Evolutionary conservation across 1,140 invertebrate genomes (phyloP).

Genomic region (Vanessa tameamea): DNA sequence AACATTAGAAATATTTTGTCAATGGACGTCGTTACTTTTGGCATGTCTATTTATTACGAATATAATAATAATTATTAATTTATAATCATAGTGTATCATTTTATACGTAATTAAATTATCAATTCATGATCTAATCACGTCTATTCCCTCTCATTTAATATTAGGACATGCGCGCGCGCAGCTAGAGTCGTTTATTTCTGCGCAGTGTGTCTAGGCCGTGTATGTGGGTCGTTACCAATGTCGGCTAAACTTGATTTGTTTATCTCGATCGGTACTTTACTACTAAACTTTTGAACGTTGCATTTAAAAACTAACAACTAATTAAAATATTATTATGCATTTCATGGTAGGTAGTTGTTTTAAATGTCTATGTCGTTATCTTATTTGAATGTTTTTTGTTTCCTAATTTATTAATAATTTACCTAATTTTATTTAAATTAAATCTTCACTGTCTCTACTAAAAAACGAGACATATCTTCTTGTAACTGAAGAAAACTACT

Average conservation of each 20-base stretch:
- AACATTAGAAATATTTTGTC: neutral
- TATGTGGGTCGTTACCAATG: constrained; percentile 12
- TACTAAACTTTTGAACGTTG: neutral
- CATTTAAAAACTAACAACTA: too few relatives aligned
- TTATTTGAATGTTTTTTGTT: neutral
- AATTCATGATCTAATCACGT: neutral
- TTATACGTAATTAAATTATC: neutral
- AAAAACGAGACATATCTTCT: too few relatives aligned
- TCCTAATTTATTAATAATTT: too few relatives aligned
- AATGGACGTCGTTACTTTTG: neutral
- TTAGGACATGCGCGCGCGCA: constrained; percentile 1
- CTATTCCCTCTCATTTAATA: neutral
- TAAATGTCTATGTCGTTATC: too few relatives aligned
- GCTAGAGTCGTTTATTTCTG: neutral
- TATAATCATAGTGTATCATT: neutral
- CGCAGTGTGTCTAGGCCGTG: constrained; percentile 9
- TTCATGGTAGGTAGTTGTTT: too few relatives aligned
- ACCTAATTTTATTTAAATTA: too few relatives aligned
- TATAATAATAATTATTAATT: neutral
- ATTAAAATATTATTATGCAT: neutral
- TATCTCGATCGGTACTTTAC: constrained; percentile 6
- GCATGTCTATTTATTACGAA: neutral
- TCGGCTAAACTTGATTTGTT: constrained; percentile 6
- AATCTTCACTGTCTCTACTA: too few relatives aligned
- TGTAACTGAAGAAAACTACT: too few relatives aligned